Conservation (phyloP, 2,113 vertebrate genomes). For the Xiphorhynchus elegans region DNA sequence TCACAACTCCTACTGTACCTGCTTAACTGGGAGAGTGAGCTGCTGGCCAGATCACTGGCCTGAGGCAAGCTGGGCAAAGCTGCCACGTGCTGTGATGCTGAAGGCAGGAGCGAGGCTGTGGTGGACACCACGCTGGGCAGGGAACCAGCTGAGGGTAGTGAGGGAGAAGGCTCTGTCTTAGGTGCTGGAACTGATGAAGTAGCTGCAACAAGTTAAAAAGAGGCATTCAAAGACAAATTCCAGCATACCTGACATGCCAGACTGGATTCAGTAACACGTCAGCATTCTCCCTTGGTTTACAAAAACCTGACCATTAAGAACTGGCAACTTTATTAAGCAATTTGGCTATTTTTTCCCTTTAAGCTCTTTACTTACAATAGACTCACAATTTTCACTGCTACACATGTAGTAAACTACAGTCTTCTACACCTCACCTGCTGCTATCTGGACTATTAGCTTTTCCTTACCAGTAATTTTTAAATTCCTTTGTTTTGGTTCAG, state of each 20-base stretch:
- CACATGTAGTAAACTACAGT: background rate
- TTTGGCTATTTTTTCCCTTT: background rate
- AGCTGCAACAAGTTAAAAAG: conserved; percentile 72
- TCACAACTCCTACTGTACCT: conserved; percentile 75
- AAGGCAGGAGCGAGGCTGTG: conserved; percentile 78
- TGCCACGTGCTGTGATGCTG: conserved; percentile 79
- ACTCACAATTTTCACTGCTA: background rate
- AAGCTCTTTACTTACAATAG: background rate
- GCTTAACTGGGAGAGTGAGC: conserved; percentile 85
- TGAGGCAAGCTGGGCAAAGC: conserved; percentile 80
- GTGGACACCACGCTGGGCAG: conserved; percentile 78
- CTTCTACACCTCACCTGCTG: background rate
- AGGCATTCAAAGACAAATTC: background rate
- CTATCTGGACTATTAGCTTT: background rate
- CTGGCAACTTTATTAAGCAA: background rate
- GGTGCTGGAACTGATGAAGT: conserved; percentile 81
- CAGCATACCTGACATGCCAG: background rate
- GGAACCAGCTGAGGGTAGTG: conserved; percentile 74
- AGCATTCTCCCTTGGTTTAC: background rate
- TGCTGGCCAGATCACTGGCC: conserved; percentile 79
- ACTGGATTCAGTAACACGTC: background rate
- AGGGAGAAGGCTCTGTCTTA: conserved; percentile 83
- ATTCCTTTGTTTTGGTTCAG: background rate
- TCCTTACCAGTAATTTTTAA: background rate
- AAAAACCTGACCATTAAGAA: background rate